Evolutionary conservation across 2,113 vertebrate genomes (phyloP).

Genomic region (Brienomyrus brachyistius): DNA sequence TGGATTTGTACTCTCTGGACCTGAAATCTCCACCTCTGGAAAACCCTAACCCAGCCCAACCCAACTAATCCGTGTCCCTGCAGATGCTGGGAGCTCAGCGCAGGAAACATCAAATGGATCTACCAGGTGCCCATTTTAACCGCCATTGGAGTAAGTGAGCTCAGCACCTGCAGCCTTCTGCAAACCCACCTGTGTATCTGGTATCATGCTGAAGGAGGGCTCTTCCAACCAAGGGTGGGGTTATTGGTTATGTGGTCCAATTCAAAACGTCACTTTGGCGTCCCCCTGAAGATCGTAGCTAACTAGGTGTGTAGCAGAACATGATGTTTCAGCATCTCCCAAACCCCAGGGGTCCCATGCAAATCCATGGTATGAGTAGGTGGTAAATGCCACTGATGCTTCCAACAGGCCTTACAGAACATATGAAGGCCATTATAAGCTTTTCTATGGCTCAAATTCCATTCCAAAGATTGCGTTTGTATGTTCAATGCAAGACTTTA

Average conservation of each 20-base stretch:
- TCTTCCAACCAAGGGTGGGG: neutral
- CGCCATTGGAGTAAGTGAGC: constrained; percentile 71
- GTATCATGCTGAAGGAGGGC: neutral
- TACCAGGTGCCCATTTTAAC: constrained; percentile 79
- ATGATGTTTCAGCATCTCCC: neutral
- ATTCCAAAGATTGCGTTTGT: neutral
- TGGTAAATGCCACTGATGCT: neutral
- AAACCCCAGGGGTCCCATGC: neutral
- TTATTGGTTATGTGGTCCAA: neutral
- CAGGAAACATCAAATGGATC: constrained; percentile 78
- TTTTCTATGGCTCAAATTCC: neutral
- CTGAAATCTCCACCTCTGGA: neutral
- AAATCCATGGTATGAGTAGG: neutral
- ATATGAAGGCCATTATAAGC: neutral
- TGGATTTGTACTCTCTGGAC: too few species aligned
- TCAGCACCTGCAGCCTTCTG: neutral
- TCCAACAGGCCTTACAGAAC: neutral
- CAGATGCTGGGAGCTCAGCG: constrained; percentile 81
- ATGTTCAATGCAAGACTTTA: neutral
- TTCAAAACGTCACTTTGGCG: neutral
- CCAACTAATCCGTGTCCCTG: neutral
- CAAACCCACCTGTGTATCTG: neutral
- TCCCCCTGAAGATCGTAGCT: neutral
- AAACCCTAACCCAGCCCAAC: neutral
- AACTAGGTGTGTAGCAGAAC: neutral